Conservation (phyloP, 2,888 invertebrate species). For the Monochamus alternatus region DNA sequence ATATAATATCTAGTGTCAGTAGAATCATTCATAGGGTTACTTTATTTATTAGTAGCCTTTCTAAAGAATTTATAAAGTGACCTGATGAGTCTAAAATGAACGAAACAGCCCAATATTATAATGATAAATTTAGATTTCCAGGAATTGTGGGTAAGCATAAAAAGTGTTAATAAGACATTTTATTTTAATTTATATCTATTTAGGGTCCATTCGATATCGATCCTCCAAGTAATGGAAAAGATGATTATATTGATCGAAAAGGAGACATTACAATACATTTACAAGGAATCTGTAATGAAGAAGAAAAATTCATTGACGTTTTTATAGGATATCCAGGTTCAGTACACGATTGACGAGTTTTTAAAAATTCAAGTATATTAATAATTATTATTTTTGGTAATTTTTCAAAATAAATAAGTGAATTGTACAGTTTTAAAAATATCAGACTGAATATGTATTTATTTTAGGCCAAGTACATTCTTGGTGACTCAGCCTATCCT, state of each 20-base stretch:
- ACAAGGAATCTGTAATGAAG: conserved; percentile 32
- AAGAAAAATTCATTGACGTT: conserved; percentile 25
- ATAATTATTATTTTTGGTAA: too few relatives aligned
- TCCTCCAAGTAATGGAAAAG: not conserved
- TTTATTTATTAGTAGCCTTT: too few relatives aligned
- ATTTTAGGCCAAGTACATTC: conserved; percentile 27
- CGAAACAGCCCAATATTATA: not conserved
- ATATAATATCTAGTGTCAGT: too few relatives aligned
- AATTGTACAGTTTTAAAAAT: not conserved
- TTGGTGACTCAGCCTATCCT: conserved; percentile 28
- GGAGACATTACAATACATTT: conserved; percentile 22
- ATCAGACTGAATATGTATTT: not conserved
- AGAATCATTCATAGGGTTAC: too few relatives aligned
- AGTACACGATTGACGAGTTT: conserved; percentile 27
- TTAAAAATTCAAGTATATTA: conserved; percentile 12
- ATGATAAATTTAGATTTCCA: conserved; percentile 3
- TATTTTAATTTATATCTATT: not conserved
- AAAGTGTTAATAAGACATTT: too few relatives aligned
- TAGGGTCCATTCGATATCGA: not conserved
- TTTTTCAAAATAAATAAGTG: conserved; percentile 1
- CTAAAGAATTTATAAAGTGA: too few relatives aligned
- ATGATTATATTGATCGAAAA: conserved; percentile 24
- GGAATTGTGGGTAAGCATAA: not conserved
- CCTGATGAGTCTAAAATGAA: not conserved
- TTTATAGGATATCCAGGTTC: conserved; percentile 30